Conservation (phyloP, 2,113 vertebrate genomes). For the Apteryx owenii region DNA sequence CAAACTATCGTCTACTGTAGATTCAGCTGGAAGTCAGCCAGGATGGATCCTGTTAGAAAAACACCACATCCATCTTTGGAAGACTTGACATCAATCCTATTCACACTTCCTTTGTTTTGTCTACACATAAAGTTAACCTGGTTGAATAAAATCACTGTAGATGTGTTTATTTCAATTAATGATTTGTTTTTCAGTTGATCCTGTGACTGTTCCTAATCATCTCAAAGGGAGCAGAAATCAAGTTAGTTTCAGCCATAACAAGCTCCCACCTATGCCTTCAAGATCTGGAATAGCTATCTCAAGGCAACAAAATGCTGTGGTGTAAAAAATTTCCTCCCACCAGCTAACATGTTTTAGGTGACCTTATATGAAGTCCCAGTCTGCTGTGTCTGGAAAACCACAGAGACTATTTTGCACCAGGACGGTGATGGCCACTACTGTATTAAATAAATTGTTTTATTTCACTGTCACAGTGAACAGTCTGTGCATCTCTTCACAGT, state of each 20-base stretch:
- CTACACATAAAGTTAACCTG: neutral
- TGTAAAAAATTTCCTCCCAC: no score
- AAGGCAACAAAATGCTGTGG: no score
- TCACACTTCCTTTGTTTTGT: neutral
- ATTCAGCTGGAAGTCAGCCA: constrained; percentile 51
- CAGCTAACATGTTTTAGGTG: no score
- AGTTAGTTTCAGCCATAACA: neutral
- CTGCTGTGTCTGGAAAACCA: no score
- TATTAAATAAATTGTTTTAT: no score
- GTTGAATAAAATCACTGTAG: neutral
- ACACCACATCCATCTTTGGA: neutral
- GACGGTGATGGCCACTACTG: no score
- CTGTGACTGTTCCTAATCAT: neutral
- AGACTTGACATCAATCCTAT: neutral
- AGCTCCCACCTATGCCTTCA: neutral
- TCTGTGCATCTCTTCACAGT: no score
- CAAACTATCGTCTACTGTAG: constrained; percentile 25
- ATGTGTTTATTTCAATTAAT: neutral
- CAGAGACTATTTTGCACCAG: no score
- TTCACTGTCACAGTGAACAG: no score
- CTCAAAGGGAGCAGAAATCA: neutral
- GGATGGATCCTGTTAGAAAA: constrained; percentile 24
- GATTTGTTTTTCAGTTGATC: neutral
- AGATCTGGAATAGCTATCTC: no score
- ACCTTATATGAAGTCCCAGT: no score